Base-by-base conservation (phyloP, 2,888 invertebrate species). In the Drepanosiphum platanoidis region DNA sequence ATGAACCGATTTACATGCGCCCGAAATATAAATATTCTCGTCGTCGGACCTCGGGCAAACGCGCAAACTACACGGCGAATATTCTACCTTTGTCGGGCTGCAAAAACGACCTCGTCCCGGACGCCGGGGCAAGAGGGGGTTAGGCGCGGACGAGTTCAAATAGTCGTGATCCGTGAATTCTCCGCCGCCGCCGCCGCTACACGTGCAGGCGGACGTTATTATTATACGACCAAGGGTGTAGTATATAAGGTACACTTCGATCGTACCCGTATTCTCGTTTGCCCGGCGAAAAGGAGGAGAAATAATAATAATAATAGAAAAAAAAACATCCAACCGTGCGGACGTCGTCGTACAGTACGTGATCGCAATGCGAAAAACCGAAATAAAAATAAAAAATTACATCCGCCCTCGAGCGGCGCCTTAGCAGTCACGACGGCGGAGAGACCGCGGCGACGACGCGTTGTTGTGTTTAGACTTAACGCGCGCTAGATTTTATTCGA, bases 1-100 rank as follows among this genome's bases (percentile, higher is more conserved):
- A 80, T 80, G 80, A 70, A 46, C 34, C 68, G 80, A 80, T 80
- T 80, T 80, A 15, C 80, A 80, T 80, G 80, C 52, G 34, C 32
- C 80, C 80, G 36, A 46, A 34, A 34, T 36, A 42, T 64, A 46
- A 34, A 34, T 36, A 42, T 64, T 39, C 42, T 15, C 30, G 18
- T 30, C 30, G 66, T 64, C n/a, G 58, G 39, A 42, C 80, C 52
- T 52, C n/a, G n/a, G 15, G 1, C 27, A 27, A 22, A 27, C 61
- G 8, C 61, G 7, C 27, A 27, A 7, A 61, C 61, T n/a, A 61
- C 27, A 61, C 27, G 61, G n/a, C 9, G 18, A 3, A 58, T 46
- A 46, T n/a, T 5, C 58, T 22, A 27, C 61, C 61, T 61, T 1
- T 61, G 11, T 61, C n/a, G n/a, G 7, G 27, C 7, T 11, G 7